phyloP scores from a whole-genome alignment of 2,888 invertebrate species.

The Mesoligia furuncula region DNA sequence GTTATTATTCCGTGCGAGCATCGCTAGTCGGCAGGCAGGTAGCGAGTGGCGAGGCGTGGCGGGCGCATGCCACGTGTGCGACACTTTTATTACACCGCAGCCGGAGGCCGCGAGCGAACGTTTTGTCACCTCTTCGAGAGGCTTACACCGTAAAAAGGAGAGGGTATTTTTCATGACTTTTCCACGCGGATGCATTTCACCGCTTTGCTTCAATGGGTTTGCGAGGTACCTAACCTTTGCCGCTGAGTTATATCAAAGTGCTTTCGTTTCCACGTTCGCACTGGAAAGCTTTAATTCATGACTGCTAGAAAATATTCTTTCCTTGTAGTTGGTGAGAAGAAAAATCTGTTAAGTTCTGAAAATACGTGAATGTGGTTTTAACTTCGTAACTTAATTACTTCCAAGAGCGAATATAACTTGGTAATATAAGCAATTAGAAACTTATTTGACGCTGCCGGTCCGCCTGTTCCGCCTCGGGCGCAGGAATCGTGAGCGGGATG shows the following conservation, averaged over 20 bases:
- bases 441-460: constrained; percentile 90
- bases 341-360: constrained; percentile 76
- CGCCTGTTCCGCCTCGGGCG: constrained; percentile 88
- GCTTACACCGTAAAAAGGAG: constrained; percentile 78
- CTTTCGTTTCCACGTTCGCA: constrained; percentile 72
- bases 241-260: constrained; percentile 78
- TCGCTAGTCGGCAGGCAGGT: constrained; percentile 61
- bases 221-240: constrained; percentile 77
- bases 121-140: constrained; percentile 84
- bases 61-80: constrained; percentile 69
- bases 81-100: constrained; percentile 77
- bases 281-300: constrained; percentile 68
- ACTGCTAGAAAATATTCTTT: constrained; percentile 67
- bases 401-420: constrained; percentile 89
- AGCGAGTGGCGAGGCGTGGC: constrained; percentile 49
- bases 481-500: constrained; percentile 89
- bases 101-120: constrained; percentile 73
- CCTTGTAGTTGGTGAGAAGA: constrained; percentile 58
- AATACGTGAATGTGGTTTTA: constrained; percentile 85
- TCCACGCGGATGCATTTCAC: constrained; percentile 82
- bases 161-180: constrained; percentile 83
- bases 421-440: constrained; percentile 91
- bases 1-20: constrained; percentile 50
- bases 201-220: constrained; percentile 80
- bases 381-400: constrained; percentile 88